phyloP scores from a whole-genome alignment of 2,888 invertebrate species.

The Aspidapion aeneum region DNA sequence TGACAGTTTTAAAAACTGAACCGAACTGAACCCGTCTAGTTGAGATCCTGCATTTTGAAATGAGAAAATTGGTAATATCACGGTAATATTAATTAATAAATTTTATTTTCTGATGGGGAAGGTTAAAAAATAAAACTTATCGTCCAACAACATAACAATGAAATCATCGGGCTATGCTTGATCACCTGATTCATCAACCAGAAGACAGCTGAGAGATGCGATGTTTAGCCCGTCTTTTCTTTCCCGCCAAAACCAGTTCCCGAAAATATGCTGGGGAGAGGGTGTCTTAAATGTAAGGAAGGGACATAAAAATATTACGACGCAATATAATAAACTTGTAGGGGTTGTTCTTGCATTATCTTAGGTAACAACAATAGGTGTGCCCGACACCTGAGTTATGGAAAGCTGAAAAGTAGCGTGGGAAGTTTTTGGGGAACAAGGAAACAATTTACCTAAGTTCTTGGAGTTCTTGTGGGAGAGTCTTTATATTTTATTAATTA shows the following conservation, averaged over 20 bases:
- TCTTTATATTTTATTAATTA: too few relatives aligned
- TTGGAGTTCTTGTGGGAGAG: too few relatives aligned
- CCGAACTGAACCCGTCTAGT: too few relatives aligned
- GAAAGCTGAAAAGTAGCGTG: neutral
- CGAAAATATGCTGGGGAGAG: neutral
- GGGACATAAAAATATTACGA: neutral
- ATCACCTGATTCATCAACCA: neutral
- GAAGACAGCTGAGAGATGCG: neutral
- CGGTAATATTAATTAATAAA: too few relatives aligned
- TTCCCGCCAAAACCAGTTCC: neutral
- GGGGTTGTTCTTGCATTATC: constrained; percentile 2
- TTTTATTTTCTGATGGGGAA: too few relatives aligned
- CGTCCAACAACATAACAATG: too few relatives aligned
- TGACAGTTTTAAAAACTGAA: too few relatives aligned
- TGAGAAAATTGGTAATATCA: too few relatives aligned
- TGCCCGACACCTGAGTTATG: neutral
- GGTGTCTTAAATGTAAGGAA: neutral
- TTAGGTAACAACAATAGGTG: constrained; percentile 1
- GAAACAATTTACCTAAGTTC: too few relatives aligned
- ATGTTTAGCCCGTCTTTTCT: neutral
- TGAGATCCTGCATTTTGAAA: too few relatives aligned
- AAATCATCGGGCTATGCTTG: neutral
- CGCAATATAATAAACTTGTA: neutral
- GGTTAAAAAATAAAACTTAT: too few relatives aligned
- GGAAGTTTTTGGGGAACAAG: neutral